phyloP scores from a whole-genome alignment of 2,888 invertebrate species.

The Serrognathus titanus region DNA sequence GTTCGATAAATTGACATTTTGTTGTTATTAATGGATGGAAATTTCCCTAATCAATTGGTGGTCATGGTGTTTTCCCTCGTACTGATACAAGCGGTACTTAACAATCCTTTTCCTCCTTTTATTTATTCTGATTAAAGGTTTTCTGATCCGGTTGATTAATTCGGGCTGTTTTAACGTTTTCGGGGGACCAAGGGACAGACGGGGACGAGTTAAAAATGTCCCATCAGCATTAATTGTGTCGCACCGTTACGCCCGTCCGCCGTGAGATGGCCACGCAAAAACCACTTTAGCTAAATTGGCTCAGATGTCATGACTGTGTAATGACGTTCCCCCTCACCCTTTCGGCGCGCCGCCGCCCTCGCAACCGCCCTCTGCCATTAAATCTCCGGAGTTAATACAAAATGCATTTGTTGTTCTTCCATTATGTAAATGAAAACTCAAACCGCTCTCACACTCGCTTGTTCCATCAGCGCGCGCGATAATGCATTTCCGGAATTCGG shows the following conservation, averaged over 20 bases:
- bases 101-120: too few relatives aligned
- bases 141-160: constrained; percentile 9
- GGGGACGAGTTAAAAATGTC: neutral
- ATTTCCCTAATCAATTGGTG: too few relatives aligned
- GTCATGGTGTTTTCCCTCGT: too few relatives aligned
- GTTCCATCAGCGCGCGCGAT: constrained; percentile 43
- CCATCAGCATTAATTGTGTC: constrained; percentile 27
- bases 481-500: constrained; percentile 43
- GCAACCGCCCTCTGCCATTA: constrained; percentile 46
- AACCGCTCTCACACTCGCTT: constrained; percentile 39
- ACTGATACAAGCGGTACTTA: too few relatives aligned
- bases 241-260: constrained; percentile 17
- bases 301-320: constrained; percentile 49
- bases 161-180: constrained; percentile 14
- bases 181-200: too few relatives aligned
- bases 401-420: constrained; percentile 53
- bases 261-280: constrained; percentile 40
- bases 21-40: too few relatives aligned
- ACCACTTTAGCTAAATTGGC: constrained; percentile 49
- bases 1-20: too few relatives aligned
- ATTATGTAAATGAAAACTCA: constrained; percentile 53
- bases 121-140: neutral
- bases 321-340: constrained; percentile 36
- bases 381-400: constrained; percentile 52
- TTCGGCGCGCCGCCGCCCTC: constrained; percentile 24